A percentile compares a stretch with the other conserved stretches of the same genome.
phyloP scores from a whole-genome alignment of 2,797 vertebrate genomes.

The Hephaestus fuliginosus region DNA sequence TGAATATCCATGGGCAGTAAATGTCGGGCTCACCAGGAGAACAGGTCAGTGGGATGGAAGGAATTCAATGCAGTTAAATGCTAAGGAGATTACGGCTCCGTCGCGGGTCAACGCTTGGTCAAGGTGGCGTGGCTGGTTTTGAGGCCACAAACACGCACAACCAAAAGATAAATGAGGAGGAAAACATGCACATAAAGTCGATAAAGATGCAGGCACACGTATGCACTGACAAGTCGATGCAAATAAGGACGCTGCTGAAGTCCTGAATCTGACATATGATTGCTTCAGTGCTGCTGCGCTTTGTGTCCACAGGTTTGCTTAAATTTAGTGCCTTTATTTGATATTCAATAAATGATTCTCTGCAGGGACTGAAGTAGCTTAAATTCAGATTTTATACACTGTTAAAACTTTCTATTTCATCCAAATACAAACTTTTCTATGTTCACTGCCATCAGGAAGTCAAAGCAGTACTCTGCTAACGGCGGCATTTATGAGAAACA shows the following conservation, averaged over 20 bases:
- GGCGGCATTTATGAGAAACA: neutral
- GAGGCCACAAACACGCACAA: neutral
- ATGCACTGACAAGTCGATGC: neutral
- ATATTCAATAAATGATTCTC: neutral
- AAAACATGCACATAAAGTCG: neutral
- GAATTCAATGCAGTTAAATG: conserved; percentile 29
- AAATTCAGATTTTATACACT: neutral
- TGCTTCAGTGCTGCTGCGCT: neutral
- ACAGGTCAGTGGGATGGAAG: conserved; percentile 1
- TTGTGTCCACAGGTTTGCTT: neutral
- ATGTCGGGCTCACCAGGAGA: conserved; percentile 14
- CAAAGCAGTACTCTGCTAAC: neutral
- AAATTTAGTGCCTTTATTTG: neutral
- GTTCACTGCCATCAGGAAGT: neutral
- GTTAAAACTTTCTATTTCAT: neutral
- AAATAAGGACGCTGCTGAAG: neutral
- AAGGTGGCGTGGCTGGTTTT: conserved; percentile 13
- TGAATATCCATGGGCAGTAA: conserved; percentile 21
- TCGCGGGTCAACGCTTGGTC: conserved; percentile 27
- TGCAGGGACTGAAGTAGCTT: neutral
- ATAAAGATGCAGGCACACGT: neutral
- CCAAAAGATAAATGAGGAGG: neutral
- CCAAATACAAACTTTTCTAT: neutral
- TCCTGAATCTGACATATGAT: neutral
- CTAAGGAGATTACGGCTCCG: conserved; percentile 20